Conservation (phyloP, 2,113 vertebrate genomes). For the Procavia capensis region DNA sequence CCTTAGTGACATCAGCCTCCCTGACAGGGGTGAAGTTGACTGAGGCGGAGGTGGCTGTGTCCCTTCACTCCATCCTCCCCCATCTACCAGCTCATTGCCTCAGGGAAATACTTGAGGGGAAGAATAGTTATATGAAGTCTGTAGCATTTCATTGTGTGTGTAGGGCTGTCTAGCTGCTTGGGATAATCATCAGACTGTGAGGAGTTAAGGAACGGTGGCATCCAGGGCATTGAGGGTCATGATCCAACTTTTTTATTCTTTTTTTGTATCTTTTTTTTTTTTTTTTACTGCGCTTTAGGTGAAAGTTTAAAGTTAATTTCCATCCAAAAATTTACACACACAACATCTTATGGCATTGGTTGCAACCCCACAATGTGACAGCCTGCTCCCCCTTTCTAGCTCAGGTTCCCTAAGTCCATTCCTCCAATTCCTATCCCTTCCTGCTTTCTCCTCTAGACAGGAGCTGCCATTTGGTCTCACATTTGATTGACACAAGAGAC, state of each 20-base stretch:
- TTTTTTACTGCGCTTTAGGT: too few relatives aligned
- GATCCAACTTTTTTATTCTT: neutral
- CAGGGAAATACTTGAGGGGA: neutral
- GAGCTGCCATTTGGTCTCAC: too few relatives aligned
- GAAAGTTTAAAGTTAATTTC: too few relatives aligned
- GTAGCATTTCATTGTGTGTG: neutral
- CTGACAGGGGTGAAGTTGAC: neutral
- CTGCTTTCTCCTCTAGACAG: too few relatives aligned
- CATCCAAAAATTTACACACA: too few relatives aligned
- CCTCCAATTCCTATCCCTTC: too few relatives aligned
- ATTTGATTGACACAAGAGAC: too few relatives aligned
- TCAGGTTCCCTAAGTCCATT: too few relatives aligned
- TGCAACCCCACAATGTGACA: too few relatives aligned
- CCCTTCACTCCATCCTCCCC: neutral
- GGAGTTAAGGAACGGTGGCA: neutral
- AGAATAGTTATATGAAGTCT: neutral
- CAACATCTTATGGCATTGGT: too few relatives aligned
- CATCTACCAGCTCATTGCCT: neutral
- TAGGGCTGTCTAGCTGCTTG: neutral
- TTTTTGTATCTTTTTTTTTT: too few relatives aligned
- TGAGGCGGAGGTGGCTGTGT: neutral
- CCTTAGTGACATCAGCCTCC: neutral
- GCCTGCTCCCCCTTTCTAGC: too few relatives aligned
- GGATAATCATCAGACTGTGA: neutral
- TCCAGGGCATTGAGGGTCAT: neutral